phyloP scores from a whole-genome alignment of 1,140 invertebrate species.

The Nilaparvata lugens region DNA sequence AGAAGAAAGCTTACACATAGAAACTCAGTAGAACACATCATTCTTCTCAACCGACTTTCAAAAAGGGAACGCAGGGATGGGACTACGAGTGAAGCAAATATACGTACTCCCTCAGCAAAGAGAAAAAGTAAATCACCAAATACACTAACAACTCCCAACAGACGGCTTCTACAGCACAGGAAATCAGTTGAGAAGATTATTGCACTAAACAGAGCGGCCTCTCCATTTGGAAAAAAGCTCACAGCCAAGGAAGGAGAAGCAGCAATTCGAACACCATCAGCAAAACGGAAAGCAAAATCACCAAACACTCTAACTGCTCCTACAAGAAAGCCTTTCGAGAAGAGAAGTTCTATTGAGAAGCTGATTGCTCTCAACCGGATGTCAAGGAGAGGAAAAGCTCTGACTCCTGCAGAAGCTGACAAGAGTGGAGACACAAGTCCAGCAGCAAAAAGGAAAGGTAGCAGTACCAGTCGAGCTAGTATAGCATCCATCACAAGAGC shows the following conservation, averaged over 20 bases:
- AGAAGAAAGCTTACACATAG: neutral
- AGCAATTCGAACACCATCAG: neutral
- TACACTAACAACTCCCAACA: constrained; percentile 5
- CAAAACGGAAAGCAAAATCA: neutral
- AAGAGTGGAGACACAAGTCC: neutral
- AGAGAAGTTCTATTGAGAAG: neutral
- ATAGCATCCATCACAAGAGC: neutral
- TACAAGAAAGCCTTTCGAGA: neutral
- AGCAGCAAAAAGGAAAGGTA: constrained; percentile 6
- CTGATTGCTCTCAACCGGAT: neutral
- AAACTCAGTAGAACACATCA: neutral
- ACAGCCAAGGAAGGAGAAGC: constrained; percentile 7
- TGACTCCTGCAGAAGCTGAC: neutral
- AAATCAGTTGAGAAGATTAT: constrained; percentile 4
- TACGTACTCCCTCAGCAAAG: constrained; percentile 1
- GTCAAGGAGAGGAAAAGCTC: neutral
- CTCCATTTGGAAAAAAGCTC: constrained; percentile 5
- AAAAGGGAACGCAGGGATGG: neutral
- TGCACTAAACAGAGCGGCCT: constrained; percentile 1
- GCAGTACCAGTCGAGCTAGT: neutral
- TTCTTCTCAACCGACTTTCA: neutral
- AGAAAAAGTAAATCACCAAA: neutral
- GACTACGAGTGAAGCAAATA: neutral
- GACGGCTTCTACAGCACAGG: neutral
- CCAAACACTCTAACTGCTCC: neutral